phyloP scores from a whole-genome alignment of 2,113 vertebrate genomes.

The Oxygymnocypris stewartii region DNA sequence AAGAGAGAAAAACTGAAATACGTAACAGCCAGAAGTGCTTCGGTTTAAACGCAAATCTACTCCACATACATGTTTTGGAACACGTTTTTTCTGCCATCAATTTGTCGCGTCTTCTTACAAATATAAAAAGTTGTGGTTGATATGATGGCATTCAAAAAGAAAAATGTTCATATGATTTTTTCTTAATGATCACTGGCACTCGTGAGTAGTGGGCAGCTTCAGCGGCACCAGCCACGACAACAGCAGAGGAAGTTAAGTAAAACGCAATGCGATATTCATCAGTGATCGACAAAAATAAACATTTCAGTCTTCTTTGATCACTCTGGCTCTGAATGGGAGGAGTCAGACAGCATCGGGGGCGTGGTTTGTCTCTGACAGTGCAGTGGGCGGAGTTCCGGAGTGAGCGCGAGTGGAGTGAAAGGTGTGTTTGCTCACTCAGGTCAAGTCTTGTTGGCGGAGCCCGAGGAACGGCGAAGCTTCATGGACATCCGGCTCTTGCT shows the following conservation, averaged over 20 bases:
- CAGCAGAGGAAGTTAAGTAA: not conserved
- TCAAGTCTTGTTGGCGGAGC: conserved; percentile 97
- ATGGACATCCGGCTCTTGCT: conserved; percentile 99
- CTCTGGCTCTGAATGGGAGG: conserved; percentile 22
- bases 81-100: not conserved
- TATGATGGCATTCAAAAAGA: conserved; percentile 24
- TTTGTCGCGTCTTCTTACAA: conserved; percentile 10
- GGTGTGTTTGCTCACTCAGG: not conserved
- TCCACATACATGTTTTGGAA: not conserved
- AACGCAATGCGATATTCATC: not conserved
- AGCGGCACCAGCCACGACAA: not conserved
- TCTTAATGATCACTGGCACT: not conserved
- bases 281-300: not conserved
- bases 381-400: not conserved
- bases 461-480: conserved; percentile 96
- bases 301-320: conserved; percentile 1
- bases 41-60: conserved; percentile 47
- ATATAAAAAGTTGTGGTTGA: conserved; percentile 43
- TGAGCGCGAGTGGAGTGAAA: not conserved
- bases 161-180: conserved; percentile 1
- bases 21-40: conserved; percentile 56
- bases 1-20: conserved; percentile 45
- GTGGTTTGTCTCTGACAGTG: not conserved
- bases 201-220: no score
- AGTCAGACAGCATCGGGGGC: not conserved